Percentiles rank a stretch among this genome's conserved stretches.
Conservation (phyloP, 2,113 vertebrate species). For the Alligator sinensis region DNA sequence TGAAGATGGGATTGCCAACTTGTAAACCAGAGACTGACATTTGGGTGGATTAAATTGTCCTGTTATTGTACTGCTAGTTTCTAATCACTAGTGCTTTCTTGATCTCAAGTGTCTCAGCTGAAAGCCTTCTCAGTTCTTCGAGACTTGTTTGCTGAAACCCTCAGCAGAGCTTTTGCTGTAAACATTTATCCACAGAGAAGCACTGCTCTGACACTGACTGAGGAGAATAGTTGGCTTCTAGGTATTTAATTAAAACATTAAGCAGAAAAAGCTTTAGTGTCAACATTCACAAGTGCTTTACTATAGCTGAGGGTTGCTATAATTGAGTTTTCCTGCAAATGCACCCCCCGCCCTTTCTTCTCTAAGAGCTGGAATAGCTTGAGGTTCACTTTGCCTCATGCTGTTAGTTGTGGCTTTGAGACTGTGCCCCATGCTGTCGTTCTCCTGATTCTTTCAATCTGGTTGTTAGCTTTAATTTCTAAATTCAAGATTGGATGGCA, state of each 20-base stretch:
- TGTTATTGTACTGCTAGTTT: conserved; percentile 76
- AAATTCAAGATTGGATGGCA: conserved; percentile 81
- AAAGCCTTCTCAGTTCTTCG: conserved; percentile 75
- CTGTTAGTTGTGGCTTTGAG: conserved; percentile 84
- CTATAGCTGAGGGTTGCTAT: conserved; percentile 70
- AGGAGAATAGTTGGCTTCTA: conserved; percentile 80
- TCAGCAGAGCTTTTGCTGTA: conserved; percentile 76
- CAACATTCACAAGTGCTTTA: conserved; percentile 81
- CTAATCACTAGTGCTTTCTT: conserved; percentile 79
- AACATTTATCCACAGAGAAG: conserved; percentile 85
- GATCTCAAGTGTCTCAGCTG: conserved; percentile 76
- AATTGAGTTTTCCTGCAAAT: conserved; percentile 80
- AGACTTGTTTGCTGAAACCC: conserved; percentile 82
- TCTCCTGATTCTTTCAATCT: conserved; percentile 80
- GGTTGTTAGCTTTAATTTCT: conserved; percentile 84
- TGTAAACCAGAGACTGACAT: conserved; percentile 83
- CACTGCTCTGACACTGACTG: conserved; percentile 75
- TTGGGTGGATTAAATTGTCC: conserved; percentile 84
- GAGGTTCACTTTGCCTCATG: conserved; percentile 80
- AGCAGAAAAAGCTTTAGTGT: conserved; percentile 78
- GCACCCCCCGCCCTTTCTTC: conserved; percentile 46
- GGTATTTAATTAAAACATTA: conserved; percentile 91
- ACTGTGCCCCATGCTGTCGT: conserved; percentile 81
- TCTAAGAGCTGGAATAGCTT: conserved; percentile 76
- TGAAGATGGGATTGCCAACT: conserved; percentile 83